Conservation (phyloP, 2,113 vertebrate genomes). For the Zapus hudsonius region DNA sequence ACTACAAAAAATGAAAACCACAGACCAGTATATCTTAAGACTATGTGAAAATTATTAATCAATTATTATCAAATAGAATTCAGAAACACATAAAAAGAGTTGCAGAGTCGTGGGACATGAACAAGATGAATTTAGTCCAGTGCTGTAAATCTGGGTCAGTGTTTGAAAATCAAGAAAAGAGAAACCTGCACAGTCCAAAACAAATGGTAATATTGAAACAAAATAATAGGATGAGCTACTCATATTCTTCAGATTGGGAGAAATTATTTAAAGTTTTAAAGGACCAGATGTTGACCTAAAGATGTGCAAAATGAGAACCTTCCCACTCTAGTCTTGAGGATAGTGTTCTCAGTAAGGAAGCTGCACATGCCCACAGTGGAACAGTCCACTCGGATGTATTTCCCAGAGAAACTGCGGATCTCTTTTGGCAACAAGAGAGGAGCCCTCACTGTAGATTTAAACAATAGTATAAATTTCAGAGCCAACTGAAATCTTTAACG, state of each 20-base stretch:
- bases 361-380: background rate
- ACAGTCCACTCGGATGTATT: background rate
- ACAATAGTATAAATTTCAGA: background rate
- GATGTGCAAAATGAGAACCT: background rate
- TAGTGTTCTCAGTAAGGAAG: background rate
- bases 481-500: background rate
- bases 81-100: background rate
- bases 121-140: background rate
- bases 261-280: background rate
- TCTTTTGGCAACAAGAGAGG: background rate
- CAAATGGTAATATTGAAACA: background rate
- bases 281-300: background rate
- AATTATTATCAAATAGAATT: background rate
- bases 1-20: background rate
- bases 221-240: background rate
- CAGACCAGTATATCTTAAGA: background rate
- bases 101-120: background rate
- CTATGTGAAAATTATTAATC: background rate
- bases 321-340: background rate
- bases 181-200: background rate
- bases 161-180: background rate
- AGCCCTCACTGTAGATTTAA: background rate
- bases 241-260: background rate
- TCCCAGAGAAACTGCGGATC: background rate
- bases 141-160: background rate